A percentile compares a stretch with the other conserved stretches of the same genome.
Conservation (phyloP, 2,113 vertebrate genomes). For the cat (Felis catus) region F.catus_Fca126_mat1.0 CM031411.1:57352001-57352500, state of each 20-base stretch:
- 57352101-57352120: too few species aligned
- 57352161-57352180: too few species aligned
- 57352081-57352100: too few species aligned
- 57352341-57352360: not conserved
- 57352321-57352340: not conserved
- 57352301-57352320: not conserved
- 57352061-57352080: too few species aligned
- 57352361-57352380: slow-evolving; percentile 7
- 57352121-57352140: too few species aligned
- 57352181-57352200: too few species aligned
- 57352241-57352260: not conserved
- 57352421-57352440: not conserved
- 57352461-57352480: not conserved
- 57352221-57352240: too few species aligned
- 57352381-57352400: slow-evolving; percentile 37
- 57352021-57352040: too few species aligned
- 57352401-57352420: slow-evolving; percentile 40
- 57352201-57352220: too few species aligned
- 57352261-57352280: not conserved
- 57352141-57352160: too few species aligned
- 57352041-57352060: too few species aligned
- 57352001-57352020: too few species aligned
- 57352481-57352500: not conserved
- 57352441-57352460: slow-evolving; percentile 19
- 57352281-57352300: not conserved